These are phyloP conservation scores for Gymnocephalus cernua DNA, from an alignment of 2,113 vertebrate genomes.

Conservation along the genomic window DNA sequence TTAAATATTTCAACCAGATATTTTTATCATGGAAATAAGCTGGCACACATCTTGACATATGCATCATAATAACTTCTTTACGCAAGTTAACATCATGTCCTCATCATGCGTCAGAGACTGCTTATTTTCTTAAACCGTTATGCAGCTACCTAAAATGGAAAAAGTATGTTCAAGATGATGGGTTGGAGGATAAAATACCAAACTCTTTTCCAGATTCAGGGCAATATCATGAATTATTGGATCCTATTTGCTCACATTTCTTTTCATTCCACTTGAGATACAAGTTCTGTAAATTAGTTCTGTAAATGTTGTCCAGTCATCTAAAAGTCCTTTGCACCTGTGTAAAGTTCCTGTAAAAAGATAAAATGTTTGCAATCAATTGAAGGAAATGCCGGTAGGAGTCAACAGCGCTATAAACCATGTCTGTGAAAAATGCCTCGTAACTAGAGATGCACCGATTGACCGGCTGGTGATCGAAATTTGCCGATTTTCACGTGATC, in stretches of 20 bases:
- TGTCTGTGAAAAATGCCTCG: slow-evolving; percentile 37
- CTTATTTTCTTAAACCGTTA: neutral
- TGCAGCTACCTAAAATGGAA: slow-evolving; percentile 18
- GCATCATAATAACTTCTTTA: neutral
- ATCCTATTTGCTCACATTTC: neutral
- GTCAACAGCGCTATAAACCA: slow-evolving; percentile 44
- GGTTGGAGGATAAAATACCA: neutral
- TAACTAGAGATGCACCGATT: too few species aligned
- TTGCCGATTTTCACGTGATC: too few species aligned
- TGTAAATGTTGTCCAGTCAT: neutral
- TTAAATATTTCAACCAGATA: slow-evolving; percentile 1
- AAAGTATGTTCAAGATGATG: neutral
- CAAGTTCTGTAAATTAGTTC: neutral
- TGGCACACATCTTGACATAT: neutral
- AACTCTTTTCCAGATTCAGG: neutral
- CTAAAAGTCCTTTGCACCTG: slow-evolving; percentile 26
- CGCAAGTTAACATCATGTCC: neutral
- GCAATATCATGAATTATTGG: slow-evolving; percentile 9
- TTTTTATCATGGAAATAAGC: neutral
- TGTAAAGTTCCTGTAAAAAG: slow-evolving; percentile 16
- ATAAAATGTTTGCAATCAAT: slow-evolving; percentile 28
- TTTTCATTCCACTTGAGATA: neutral
- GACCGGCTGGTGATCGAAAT: too few species aligned
- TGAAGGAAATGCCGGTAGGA: slow-evolving; percentile 29
- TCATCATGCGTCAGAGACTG: neutral